These are phyloP conservation scores for Dryoscopus gambensis DNA, from an alignment of 2,113 vertebrate species.

Conservation along the genomic window DNA sequence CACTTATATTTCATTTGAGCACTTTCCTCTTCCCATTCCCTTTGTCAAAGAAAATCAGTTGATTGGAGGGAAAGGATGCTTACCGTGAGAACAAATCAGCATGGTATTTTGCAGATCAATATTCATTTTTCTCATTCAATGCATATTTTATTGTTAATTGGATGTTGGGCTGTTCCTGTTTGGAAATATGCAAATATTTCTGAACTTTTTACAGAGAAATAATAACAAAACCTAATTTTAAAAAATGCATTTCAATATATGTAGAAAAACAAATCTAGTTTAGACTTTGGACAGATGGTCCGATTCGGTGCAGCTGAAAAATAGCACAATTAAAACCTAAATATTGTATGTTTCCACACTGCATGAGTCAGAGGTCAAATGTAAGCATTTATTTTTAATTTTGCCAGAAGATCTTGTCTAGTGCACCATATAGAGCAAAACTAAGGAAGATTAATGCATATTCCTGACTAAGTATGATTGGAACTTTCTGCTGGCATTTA, in stretches of 20 bases:
- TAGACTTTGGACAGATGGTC: constrained; percentile 57
- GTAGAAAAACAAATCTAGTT: constrained; percentile 51
- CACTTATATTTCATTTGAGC: background rate
- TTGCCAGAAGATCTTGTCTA: constrained; percentile 66
- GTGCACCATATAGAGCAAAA: constrained; percentile 66
- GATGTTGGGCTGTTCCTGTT: background rate
- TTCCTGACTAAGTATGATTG: constrained; percentile 76
- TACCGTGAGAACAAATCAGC: background rate
- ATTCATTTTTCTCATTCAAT: background rate
- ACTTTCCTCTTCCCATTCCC: background rate
- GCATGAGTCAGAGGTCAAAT: constrained; percentile 75
- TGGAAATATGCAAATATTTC: constrained; percentile 23
- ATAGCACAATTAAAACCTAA: constrained; percentile 58
- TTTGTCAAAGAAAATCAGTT: background rate
- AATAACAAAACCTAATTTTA: constrained; percentile 35
- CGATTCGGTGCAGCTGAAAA: constrained; percentile 47
- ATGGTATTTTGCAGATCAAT: constrained; percentile 15
- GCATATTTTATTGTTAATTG: constrained; percentile 19
- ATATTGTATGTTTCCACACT: constrained; percentile 80
- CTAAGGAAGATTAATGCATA: constrained; percentile 78
- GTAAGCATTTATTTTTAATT: constrained; percentile 77
- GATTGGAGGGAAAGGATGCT: background rate
- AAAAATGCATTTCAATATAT: constrained; percentile 25
- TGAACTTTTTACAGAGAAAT: constrained; percentile 18
- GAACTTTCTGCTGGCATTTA: constrained; percentile 73